These are phyloP conservation scores for Chlorops oryzae DNA, from an alignment of 1,140 invertebrate species.

Conservation along the genomic window DNA sequence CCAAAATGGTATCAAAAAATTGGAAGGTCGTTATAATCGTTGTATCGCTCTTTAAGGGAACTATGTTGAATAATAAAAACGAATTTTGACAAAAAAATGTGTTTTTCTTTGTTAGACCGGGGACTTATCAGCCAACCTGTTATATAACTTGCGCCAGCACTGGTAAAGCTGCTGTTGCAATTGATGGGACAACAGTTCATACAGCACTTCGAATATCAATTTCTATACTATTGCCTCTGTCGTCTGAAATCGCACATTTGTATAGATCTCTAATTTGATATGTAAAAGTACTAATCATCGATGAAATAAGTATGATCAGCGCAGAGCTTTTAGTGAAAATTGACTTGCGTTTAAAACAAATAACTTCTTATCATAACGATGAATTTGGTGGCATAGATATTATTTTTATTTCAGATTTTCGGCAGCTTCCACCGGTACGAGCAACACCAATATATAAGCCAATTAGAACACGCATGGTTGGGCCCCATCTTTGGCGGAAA, in stretches of 20 bases:
- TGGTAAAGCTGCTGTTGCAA: slow-evolving; percentile 35
- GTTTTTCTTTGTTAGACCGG: too few relatives aligned
- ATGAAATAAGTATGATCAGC: slow-evolving; percentile 27
- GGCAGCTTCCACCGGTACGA: slow-evolving; percentile 21
- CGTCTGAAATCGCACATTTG: slow-evolving; percentile 5
- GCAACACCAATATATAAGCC: slow-evolving; percentile 22
- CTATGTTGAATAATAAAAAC: too few relatives aligned
- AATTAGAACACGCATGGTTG: slow-evolving; percentile 17
- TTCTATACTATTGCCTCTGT: slow-evolving; percentile 6
- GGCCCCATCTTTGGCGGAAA: slow-evolving; percentile 19
- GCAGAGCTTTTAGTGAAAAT: slow-evolving; percentile 24
- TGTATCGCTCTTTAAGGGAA: too few relatives aligned
- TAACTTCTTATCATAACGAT: slow-evolving; percentile 16
- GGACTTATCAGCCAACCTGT: too few relatives aligned
- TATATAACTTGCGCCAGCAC: too few relatives aligned
- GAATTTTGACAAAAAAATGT: too few relatives aligned
- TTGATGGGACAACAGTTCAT: slow-evolving; percentile 31
- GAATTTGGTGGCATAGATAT: slow-evolving; percentile 21
- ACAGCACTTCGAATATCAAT: slow-evolving; percentile 20
- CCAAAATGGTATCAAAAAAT: too few relatives aligned
- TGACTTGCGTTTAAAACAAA: slow-evolving; percentile 22
- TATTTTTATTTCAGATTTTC: slow-evolving; percentile 23
- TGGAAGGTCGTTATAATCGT: too few relatives aligned
- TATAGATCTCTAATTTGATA: slow-evolving; percentile 19
- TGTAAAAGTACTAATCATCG: slow-evolving; percentile 21